phyloP scores from a whole-genome alignment of 2,113 vertebrate species.

The Nymphicus hollandicus region DNA sequence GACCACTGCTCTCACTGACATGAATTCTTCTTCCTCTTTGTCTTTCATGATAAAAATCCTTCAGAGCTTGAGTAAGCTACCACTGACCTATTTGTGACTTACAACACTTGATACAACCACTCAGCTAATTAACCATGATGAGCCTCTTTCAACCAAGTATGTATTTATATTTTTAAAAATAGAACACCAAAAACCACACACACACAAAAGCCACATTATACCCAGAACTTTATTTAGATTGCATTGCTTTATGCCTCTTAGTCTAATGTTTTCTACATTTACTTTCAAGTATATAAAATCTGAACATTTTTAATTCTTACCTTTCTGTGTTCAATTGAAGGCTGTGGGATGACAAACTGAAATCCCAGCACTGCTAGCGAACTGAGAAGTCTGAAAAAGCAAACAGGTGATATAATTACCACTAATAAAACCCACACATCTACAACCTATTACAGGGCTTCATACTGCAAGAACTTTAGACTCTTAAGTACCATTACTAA shows the following conservation, averaged over 20 bases:
- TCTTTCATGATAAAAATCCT: neutral
- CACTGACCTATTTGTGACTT: neutral
- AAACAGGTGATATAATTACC: neutral
- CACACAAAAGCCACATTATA: neutral
- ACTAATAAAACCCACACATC: neutral
- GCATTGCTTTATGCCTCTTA: neutral
- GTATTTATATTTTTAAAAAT: neutral
- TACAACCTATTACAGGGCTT: neutral
- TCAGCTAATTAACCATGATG: neutral
- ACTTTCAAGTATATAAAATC: neutral
- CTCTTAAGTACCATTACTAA: neutral
- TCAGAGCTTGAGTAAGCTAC: neutral
- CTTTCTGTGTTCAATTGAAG: slow-evolving; percentile 85
- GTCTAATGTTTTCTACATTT: neutral
- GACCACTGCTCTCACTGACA: neutral
- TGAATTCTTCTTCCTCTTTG: neutral
- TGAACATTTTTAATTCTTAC: slow-evolving; percentile 61
- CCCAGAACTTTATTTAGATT: neutral
- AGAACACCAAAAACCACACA: rapidly evolving
- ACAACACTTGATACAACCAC: neutral
- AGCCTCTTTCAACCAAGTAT: neutral
- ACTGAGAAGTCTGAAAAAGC: slow-evolving; percentile 71
- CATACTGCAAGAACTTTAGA: neutral
- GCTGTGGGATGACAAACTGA: slow-evolving; percentile 78
- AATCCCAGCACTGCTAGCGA: slow-evolving; percentile 76